Conservation (phyloP, 2,797 vertebrate species). For the Myotis planiceps region DNA sequence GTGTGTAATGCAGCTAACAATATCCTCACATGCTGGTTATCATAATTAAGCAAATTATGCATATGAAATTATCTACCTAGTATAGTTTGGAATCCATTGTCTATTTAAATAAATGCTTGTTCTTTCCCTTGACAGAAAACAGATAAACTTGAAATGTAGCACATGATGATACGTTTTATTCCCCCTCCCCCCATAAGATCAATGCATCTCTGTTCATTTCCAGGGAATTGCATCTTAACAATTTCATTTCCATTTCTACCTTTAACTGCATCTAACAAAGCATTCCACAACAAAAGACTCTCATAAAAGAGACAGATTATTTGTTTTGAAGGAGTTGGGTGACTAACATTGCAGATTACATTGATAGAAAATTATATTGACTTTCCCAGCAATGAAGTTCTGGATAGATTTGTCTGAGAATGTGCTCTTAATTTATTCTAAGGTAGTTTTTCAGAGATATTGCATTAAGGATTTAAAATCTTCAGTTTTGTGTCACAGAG, state of each 20-base stretch:
- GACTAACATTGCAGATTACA: not conserved
- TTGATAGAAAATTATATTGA: not conserved
- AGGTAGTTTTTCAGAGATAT: not conserved
- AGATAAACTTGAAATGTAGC: constrained; percentile 3
- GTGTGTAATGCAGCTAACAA: not conserved
- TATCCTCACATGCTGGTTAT: not conserved
- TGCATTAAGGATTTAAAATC: not conserved
- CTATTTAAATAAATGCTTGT: not conserved
- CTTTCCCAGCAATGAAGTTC: not conserved
- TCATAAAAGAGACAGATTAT: not conserved
- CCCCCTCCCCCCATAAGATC: not conserved
- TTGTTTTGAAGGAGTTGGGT: constrained; percentile 23
- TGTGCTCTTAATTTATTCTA: not conserved
- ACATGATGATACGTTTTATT: not conserved
- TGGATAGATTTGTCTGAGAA: not conserved
- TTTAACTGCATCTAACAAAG: not conserved
- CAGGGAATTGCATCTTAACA: not conserved
- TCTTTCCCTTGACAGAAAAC: not conserved
- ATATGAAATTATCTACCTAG: not conserved
- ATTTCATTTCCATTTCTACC: not conserved
- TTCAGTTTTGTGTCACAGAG: not conserved
- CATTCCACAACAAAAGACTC: not conserved
- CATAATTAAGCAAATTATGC: constrained; percentile 28
- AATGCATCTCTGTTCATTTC: not conserved
- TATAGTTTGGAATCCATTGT: not conserved